Percentiles rank a stretch among this genome's conserved stretches.
Evolutionary conservation across 2,113 vertebrate genomes (phyloP).

Genomic region (Podarcis cretensis): DNA sequence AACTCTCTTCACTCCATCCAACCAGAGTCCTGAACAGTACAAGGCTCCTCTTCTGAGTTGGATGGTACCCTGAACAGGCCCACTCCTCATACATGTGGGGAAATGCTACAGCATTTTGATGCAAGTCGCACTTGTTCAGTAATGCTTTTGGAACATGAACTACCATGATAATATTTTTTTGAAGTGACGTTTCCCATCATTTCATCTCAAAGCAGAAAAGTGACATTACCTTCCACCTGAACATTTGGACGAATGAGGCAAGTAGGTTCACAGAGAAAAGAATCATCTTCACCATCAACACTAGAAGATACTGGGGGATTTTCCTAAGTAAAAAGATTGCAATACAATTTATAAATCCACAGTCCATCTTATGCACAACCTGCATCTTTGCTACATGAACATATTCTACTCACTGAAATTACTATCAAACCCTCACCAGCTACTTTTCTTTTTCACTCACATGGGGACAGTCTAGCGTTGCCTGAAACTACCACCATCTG

Average conservation of each 20-base stretch:
- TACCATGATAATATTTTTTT: neutral
- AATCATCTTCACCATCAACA: constrained; percentile 38
- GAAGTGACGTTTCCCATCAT: neutral
- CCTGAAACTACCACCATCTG: neutral
- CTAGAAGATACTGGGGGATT: constrained; percentile 23
- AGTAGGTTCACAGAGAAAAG: constrained; percentile 16
- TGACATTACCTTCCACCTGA: constrained; percentile 65
- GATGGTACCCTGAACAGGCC: neutral
- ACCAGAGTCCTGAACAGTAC: neutral
- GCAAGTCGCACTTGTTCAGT: neutral
- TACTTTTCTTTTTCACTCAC: neutral
- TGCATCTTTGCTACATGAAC: neutral
- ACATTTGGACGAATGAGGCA: neutral
- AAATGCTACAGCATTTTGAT: neutral
- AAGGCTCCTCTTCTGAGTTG: neutral
- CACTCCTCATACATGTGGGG: neutral
- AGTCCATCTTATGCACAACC: neutral
- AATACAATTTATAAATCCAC: neutral
- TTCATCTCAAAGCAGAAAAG: neutral
- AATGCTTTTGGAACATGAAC: neutral
- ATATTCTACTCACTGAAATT: neutral
- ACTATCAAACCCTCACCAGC: fast-evolving
- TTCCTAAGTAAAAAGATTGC: constrained; percentile 45
- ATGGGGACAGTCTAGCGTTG: neutral
- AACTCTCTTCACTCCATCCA: neutral